These are phyloP conservation scores for Tinamus guttatus DNA, from an alignment of 2,113 vertebrate species.

Conservation along the genomic window DNA sequence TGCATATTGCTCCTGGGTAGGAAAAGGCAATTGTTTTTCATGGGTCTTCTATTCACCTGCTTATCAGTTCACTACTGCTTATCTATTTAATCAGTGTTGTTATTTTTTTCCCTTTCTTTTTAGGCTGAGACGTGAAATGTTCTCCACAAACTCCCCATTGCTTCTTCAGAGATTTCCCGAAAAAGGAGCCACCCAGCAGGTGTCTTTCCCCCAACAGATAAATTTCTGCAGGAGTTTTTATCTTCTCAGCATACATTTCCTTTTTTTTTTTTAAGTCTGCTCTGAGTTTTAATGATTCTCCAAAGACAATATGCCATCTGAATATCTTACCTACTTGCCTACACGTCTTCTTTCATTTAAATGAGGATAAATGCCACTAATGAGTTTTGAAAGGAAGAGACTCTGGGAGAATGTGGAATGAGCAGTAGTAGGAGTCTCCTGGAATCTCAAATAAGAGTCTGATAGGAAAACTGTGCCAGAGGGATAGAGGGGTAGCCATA, in stretches of 20 bases:
- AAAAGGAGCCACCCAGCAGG: neutral
- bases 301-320: constrained; percentile 59
- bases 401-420: constrained; percentile 42
- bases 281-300: constrained; percentile 21
- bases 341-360: constrained; percentile 47
- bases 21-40: neutral
- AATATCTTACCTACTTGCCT: constrained; percentile 53
- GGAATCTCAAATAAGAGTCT: neutral
- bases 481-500: fast-evolving
- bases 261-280: neutral
- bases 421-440: neutral
- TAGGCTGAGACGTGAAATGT: neutral
- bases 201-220: neutral
- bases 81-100: neutral
- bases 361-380: constrained; percentile 66
- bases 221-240: neutral
- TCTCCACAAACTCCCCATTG: neutral
- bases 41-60: neutral
- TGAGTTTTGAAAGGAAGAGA: constrained; percentile 50
- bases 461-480: neutral
- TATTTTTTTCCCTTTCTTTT: neutral
- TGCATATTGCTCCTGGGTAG: neutral
- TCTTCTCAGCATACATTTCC: neutral
- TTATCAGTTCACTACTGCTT: neutral
- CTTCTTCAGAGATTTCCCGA: neutral